Evolutionary conservation across 2,113 vertebrate species (phyloP), one percentile per base, ranked within the genome.

Genomic region (Dolichallabes microphthalmus): DNA sequence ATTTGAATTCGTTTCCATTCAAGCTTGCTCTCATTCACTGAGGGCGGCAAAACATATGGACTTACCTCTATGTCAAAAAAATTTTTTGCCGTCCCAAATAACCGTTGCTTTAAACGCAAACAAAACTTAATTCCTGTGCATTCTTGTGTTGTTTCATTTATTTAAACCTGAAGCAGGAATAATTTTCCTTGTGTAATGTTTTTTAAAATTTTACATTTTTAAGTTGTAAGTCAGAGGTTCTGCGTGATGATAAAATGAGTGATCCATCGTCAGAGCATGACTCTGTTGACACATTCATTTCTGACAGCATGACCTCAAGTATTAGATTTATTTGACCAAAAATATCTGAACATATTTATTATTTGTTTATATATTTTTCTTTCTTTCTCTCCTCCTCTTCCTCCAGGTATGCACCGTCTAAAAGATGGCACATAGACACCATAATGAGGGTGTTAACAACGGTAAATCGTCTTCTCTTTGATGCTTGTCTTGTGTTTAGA

Each of bases 361-460:
- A 0, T 15, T 82, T n/a, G 25, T 35, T 0, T 4, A 39, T 25
- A 0, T 5, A 6, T 8, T 25, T 27, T 39, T 25, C 2, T 69
- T 2, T 12, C 2, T 57, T 9, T 74, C 15, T 86, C 22, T 90
- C 85, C 2, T n/a, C n/a, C n/a, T n/a, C n/a, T n/a, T n/a, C n/a
- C n/a, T n/a, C 32, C 90, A 99, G 98, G 90, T 99, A 99, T 17
- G 98, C 98, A 66, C 98, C 98, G 88, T 99, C 98, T 32, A 99
- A 99, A 94, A 95, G 98, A 94, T 99, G 98, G 98, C 98, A 99
- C 92, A 99, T 99, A 94, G 98, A 99, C 93, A 99, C 98, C 12
- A 98, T 99, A 84, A 99, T 99, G 98, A 96, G 98, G 92, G 98
- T 99, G 88, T 91, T 99, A 89, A 99, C 98, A 83, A 99, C 97